phyloP scores from a whole-genome alignment of 2,113 vertebrate species.

The Jacana jacana region DNA sequence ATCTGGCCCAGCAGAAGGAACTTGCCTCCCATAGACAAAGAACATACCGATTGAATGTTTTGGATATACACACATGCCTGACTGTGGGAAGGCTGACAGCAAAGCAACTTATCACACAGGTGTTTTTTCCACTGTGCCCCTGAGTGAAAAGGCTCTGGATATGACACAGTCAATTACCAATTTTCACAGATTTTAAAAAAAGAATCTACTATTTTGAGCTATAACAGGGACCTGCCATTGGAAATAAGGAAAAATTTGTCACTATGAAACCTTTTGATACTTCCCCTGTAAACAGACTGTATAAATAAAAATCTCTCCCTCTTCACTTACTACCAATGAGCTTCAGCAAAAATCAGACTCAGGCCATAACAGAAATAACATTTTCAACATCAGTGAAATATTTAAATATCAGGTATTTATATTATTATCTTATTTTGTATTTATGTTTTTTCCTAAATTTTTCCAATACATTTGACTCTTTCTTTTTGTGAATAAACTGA shows the following conservation, averaged over 20 bases:
- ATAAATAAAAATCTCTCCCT: not conserved
- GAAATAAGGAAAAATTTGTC: not conserved
- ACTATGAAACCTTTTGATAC: not conserved
- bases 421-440: not conserved
- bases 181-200: not conserved
- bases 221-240: not conserved
- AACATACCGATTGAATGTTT: fast-evolving
- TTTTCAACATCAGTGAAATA: not conserved
- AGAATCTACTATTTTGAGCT: not conserved
- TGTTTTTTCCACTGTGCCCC: not conserved
- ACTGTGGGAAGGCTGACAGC: not conserved
- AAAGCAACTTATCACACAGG: not conserved
- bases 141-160: not conserved
- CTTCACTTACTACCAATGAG: not conserved
- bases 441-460: not conserved
- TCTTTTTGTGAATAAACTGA: not conserved
- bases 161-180: not conserved
- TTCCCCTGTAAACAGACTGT: not conserved
- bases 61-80: fast-evolving
- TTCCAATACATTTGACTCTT: not conserved
- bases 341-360: not conserved
- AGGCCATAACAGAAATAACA: not conserved
- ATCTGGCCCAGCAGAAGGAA: not conserved
- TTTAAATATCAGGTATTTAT: not conserved
- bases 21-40: too few relatives aligned